Conservation (phyloP, 2,113 vertebrate genomes). For the Sisor rabdophorus region DNA sequence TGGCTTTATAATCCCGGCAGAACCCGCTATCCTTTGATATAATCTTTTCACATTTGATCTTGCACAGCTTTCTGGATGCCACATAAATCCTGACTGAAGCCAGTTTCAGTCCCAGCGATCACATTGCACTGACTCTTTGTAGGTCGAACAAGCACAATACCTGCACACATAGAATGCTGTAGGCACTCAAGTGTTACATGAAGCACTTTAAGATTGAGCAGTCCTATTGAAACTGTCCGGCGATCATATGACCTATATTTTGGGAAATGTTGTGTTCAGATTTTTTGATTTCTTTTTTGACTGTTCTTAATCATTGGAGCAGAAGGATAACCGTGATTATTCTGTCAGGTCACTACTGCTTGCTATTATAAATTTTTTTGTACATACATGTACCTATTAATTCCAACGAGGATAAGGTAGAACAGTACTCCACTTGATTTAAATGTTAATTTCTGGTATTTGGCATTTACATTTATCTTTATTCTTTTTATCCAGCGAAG, state of each 20-base stretch:
- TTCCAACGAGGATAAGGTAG: too few relatives aligned
- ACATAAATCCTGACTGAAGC: constrained; percentile 8
- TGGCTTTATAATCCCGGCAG: constrained; percentile 13
- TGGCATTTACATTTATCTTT: too few relatives aligned
- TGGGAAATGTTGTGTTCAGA: neutral
- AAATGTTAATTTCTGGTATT: too few relatives aligned
- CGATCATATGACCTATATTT: neutral
- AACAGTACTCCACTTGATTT: neutral
- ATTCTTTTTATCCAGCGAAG: too few relatives aligned
- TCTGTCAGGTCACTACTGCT: too few relatives aligned
- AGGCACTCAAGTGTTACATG: constrained; percentile 39
- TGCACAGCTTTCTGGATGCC: constrained; percentile 2
- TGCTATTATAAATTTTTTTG: neutral
- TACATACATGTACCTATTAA: neutral
- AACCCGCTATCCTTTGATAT: constrained; percentile 21
- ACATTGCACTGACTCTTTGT: constrained; percentile 32
- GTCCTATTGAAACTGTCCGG: constrained; percentile 10
- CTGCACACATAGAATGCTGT: constrained; percentile 39
- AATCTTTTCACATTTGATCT: constrained; percentile 24
- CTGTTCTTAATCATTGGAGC: neutral
- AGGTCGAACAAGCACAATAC: constrained; percentile 44
- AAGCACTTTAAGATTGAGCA: constrained; percentile 23
- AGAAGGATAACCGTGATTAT: neutral
- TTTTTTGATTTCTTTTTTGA: neutral
- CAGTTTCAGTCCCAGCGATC: constrained; percentile 22